A percentile compares a stretch with the other conserved stretches of the same genome.
phyloP scores from a whole-genome alignment of 1,140 invertebrate genomes.

The Anoplophora glabripennis region DNA sequence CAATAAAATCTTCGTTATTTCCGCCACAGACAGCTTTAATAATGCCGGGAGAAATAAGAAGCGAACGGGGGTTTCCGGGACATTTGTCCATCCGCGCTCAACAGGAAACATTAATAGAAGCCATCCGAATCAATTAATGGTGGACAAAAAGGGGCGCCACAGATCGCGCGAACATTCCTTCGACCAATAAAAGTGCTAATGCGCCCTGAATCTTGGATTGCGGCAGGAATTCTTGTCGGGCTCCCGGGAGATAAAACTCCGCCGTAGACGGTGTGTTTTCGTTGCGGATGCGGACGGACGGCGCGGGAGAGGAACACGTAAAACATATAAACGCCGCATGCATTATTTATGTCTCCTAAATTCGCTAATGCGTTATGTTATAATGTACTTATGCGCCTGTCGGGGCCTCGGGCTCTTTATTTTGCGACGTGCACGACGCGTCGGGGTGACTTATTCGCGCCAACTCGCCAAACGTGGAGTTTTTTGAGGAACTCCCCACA shows the following conservation, averaged over 20 bases:
- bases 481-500: too few species aligned
- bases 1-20: background rate
- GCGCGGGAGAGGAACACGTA: conserved; percentile 2
- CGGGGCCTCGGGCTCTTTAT: too few species aligned
- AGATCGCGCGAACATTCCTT: conserved; percentile 13
- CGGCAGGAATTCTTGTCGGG: conserved; percentile 1
- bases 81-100: background rate
- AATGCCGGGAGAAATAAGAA: background rate
- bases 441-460: too few species aligned
- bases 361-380: background rate
- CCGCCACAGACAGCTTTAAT: background rate
- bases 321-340: conserved; percentile 3
- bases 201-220: background rate
- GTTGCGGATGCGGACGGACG: background rate
- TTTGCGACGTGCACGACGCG: too few species aligned
- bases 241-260: background rate
- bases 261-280: conserved; percentile 5
- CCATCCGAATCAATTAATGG: conserved; percentile 20
- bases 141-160: conserved; percentile 12
- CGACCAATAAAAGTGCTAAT: conserved; percentile 21
- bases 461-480: too few species aligned
- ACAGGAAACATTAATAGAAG: conserved; percentile 11
- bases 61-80: background rate
- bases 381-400: too few species aligned
- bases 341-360: conserved; percentile 8